A percentile compares a stretch with the other conserved stretches of the same genome.
These are phyloP conservation scores for Apostichopus japonicus DNA, from an alignment of 35 echinoderm and acorn worm genomes.

Conservation along the genomic window DNA sequence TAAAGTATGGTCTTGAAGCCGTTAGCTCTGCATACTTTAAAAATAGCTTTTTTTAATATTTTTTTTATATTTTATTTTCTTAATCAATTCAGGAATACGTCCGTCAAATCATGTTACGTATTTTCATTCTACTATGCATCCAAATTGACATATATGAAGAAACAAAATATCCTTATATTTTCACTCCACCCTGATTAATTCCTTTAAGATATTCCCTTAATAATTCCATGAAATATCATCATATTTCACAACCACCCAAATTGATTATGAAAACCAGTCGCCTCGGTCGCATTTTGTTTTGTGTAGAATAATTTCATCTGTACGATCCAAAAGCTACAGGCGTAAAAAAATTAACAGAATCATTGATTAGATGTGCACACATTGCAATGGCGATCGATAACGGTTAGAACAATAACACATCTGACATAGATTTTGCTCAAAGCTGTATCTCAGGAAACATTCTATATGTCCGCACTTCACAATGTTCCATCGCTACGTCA, in stretches of 20 bases:
- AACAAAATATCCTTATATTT: no score
- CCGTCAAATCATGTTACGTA: no score
- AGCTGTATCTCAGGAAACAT: neutral
- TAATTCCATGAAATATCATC: neutral
- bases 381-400: neutral
- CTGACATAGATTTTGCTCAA: conserved; percentile 1
- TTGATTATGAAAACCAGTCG: neutral
- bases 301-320: neutral
- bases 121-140: no score
- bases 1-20: no score
- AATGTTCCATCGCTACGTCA: neutral
- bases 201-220: neutral
- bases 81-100: no score
- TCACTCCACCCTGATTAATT: neutral
- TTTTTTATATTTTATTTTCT: no score
- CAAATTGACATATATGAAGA: no score
- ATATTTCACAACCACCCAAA: neutral
- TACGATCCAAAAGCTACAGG: neutral
- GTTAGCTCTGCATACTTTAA: no score
- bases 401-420: neutral
- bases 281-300: neutral
- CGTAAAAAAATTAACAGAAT: neutral
- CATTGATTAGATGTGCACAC: conserved; percentile 1
- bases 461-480: neutral
- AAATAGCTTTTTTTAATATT: no score